These are phyloP conservation scores for human DNA, from an alignment of 2,113 vertebrate genomes.

Conservation along the genomic window GRCh38 chr1:197777001-197777500, in stretches of 20 bases:
- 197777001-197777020: slow-evolving; percentile 56
- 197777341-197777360: background rate
- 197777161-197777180: slow-evolving; percentile 76
- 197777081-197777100: background rate
- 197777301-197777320: background rate
- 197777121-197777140: slow-evolving; percentile 69
- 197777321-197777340: background rate
- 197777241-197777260: background rate
- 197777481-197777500: background rate
- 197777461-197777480: background rate
- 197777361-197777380: background rate
- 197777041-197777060: background rate
- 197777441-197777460: background rate
- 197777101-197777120: slow-evolving; percentile 2
- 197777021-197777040: background rate
- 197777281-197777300: background rate
- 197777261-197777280: background rate
- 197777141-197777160: background rate
- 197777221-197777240: background rate
- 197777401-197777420: background rate
- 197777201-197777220: background rate
- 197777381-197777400: background rate
- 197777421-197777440: background rate
- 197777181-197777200: background rate
- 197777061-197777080: background rate